Conservation (phyloP, 1,140 invertebrate species). For the Bombus cullumanus region DNA sequence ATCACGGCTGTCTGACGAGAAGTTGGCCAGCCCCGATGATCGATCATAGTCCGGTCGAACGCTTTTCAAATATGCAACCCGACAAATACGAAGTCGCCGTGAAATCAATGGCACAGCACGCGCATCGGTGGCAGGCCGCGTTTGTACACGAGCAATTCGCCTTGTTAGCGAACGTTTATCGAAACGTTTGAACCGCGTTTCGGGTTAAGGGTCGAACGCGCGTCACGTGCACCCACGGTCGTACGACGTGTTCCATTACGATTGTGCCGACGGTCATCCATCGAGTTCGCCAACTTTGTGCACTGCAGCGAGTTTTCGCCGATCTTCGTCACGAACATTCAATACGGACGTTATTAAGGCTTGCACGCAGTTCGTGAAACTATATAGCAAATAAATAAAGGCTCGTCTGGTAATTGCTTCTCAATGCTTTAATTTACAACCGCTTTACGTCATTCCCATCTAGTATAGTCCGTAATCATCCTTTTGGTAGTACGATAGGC, state of each 20-base stretch:
- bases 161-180: slow-evolving; percentile 40
- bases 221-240: slow-evolving; percentile 16
- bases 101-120: slow-evolving; percentile 9
- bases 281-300: slow-evolving; percentile 17
- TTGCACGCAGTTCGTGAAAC: no score
- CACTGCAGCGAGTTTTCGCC: neutral
- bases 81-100: slow-evolving; percentile 36
- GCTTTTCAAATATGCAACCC: slow-evolving; percentile 16
- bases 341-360: neutral
- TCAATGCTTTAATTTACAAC: neutral
- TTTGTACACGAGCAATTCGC: neutral
- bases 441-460: neutral
- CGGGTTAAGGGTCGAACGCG: slow-evolving; percentile 2
- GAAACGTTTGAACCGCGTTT: slow-evolving; percentile 24
- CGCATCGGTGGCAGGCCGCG: neutral
- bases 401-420: neutral
- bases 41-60: slow-evolving; percentile 6
- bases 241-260: slow-evolving; percentile 28
- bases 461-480: neutral
- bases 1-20: slow-evolving; percentile 9
- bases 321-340: neutral
- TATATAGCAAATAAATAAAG: neutral
- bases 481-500: neutral
- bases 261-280: neutral
- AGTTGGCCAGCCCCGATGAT: slow-evolving; percentile 37